A percentile compares a stretch with the other conserved stretches of the same genome.
Conservation (phyloP, 2,797 vertebrate genomes). For the Brachymystax lenok region DNA sequence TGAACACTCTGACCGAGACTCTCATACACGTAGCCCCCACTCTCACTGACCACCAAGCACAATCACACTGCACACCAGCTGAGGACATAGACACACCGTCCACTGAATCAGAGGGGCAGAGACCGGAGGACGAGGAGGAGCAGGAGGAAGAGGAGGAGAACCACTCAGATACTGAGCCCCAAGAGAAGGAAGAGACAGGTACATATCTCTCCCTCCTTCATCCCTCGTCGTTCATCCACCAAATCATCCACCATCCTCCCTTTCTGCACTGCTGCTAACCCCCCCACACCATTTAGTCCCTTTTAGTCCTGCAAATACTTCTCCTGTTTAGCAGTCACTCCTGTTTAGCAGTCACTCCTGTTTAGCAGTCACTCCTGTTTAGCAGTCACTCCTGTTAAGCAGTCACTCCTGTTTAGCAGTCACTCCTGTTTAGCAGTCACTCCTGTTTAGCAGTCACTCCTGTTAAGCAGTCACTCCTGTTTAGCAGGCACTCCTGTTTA, state of each 20-base stretch:
- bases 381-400: no score
- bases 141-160: constrained; percentile 21
- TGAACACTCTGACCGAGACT: constrained; percentile 15
- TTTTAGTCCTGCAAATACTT: neutral
- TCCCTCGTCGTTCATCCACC: neutral
- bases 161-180: constrained; percentile 28
- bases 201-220: constrained; percentile 38
- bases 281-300: constrained; percentile 13
- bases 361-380: no score
- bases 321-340: constrained; percentile 25
- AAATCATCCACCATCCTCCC: neutral
- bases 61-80: constrained; percentile 3
- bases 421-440: neutral
- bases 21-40: neutral
- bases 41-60: neutral
- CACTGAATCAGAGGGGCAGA: constrained; percentile 12
- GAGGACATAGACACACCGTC: neutral
- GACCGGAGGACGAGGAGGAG: constrained; percentile 12
- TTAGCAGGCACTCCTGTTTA: no score
- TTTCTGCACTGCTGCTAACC: constrained; percentile 14
- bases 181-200: constrained; percentile 61
- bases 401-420: neutral
- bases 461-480: no score
- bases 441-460: no score
- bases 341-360: no score